Percentiles rank a stretch among this genome's conserved stretches.
These are phyloP conservation scores for Stigmatopora nigra DNA, from an alignment of 2,113 vertebrate genomes.

Conservation along the genomic window DNA sequence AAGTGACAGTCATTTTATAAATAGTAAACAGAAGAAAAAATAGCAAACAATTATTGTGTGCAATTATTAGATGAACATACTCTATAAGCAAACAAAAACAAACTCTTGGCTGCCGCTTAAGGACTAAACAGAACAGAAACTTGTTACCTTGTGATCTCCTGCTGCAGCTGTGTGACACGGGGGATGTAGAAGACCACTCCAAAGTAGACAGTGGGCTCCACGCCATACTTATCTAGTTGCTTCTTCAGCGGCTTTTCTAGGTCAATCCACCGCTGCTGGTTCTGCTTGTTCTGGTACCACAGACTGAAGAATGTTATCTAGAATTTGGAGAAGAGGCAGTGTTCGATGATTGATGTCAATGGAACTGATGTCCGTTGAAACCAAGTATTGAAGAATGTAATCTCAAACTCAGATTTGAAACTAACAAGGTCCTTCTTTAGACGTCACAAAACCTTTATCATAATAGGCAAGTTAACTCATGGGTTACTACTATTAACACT, in stretches of 20 bases:
- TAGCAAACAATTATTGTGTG: neutral
- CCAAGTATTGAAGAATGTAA: neutral
- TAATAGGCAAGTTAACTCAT: no score
- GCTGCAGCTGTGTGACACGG: constrained; percentile 84
- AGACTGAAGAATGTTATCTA: constrained; percentile 95
- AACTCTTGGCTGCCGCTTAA: neutral
- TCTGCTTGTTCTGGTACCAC: constrained; percentile 98
- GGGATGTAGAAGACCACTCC: constrained; percentile 95
- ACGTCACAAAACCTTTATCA: no score
- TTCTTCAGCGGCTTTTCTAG: constrained; percentile 97
- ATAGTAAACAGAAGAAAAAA: neutral
- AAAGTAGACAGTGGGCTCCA: constrained; percentile 94
- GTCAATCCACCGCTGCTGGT: constrained; percentile 94
- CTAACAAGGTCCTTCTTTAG: no score
- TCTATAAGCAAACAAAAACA: neutral
- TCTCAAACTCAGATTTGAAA: neutral
- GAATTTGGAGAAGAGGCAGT: constrained; percentile 28
- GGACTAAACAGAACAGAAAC: neutral
- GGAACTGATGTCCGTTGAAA: neutral
- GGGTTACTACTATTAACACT: no score
- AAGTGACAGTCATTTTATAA: neutral
- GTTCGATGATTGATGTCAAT: neutral
- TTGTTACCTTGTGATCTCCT: constrained; percentile 92
- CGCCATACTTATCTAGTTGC: constrained; percentile 91
- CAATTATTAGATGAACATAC: no score